A percentile compares a stretch with the other conserved stretches of the same genome.
Evolutionary conservation across 2,888 invertebrate species (phyloP).

Genomic region (Dryobota labecula): DNA sequence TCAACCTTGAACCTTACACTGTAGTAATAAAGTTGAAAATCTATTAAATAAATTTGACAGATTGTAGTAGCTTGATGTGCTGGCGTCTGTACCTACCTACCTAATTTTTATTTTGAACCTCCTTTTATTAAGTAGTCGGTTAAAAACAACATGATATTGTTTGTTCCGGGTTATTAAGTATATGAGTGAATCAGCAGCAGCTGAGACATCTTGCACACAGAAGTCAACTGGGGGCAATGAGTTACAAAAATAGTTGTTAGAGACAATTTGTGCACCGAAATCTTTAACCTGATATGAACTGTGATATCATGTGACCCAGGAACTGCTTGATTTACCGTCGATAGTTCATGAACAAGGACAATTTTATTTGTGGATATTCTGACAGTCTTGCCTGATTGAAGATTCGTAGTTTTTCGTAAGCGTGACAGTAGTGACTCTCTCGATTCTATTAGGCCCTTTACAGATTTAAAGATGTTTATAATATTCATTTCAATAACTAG

Average conservation of each 20-base stretch:
- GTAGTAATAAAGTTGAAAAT: too few species aligned
- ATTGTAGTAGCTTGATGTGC: too few species aligned
- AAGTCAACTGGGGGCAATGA: constrained; percentile 55
- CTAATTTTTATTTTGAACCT: too few species aligned
- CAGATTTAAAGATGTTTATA: neutral
- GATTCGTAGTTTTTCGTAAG: constrained; percentile 4
- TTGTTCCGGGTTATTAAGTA: constrained; percentile 25
- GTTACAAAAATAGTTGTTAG: constrained; percentile 27
- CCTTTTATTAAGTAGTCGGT: too few species aligned
- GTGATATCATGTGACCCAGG: constrained; percentile 37
- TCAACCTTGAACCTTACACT: too few species aligned
- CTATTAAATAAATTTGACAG: too few species aligned
- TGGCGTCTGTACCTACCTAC: too few species aligned
- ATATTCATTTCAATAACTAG: neutral
- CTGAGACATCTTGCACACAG: constrained; percentile 20
- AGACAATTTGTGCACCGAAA: constrained; percentile 47
- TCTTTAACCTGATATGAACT: constrained; percentile 26
- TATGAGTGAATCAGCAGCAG: constrained; percentile 30
- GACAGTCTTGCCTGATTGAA: neutral
- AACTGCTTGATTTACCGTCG: constrained; percentile 24
- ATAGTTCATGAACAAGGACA: constrained; percentile 50
- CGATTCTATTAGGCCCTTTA: neutral
- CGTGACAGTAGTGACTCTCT: neutral
- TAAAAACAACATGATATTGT: neutral
- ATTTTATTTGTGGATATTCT: constrained; percentile 5